These are phyloP conservation scores for Agrotis exclamationis DNA, from an alignment of 2,888 invertebrate genomes.

Conservation along the genomic window DNA sequence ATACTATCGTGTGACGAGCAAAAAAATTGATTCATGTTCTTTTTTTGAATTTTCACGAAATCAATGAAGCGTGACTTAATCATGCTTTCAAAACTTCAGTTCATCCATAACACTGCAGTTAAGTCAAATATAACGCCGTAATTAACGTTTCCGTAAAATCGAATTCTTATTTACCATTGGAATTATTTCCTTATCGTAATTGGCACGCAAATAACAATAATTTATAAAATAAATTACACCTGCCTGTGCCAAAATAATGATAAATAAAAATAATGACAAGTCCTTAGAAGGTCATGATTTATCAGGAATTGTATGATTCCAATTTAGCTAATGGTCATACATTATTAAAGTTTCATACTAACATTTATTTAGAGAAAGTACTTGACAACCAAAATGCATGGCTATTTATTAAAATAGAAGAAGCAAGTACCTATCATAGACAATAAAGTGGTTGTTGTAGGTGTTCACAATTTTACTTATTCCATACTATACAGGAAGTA, in stretches of 20 bases:
- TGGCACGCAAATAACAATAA: constrained; percentile 17
- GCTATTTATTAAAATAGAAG: not conserved
- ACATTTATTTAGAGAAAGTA: not conserved
- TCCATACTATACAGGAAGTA: constrained; percentile 53
- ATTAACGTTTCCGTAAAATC: constrained; percentile 9
- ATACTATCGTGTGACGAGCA: constrained; percentile 41
- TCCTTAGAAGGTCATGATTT: not conserved
- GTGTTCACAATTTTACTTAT: constrained; percentile 47
- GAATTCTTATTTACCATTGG: constrained; percentile 7
- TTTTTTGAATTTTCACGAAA: constrained; percentile 48
- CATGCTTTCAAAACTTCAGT: constrained; percentile 24
- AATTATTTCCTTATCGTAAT: constrained; percentile 34
- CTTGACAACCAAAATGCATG: not conserved
- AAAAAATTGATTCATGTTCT: constrained; percentile 45
- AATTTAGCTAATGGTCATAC: constrained; percentile 1
- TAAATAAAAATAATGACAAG: constrained; percentile 20
- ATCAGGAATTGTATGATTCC: not conserved
- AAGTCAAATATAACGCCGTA: not conserved
- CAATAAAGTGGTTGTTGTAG: constrained; percentile 41
- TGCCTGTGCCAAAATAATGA: constrained; percentile 4
- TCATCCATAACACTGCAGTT: not conserved
- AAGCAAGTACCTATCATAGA: constrained; percentile 6
- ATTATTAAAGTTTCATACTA: not conserved
- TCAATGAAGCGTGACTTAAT: constrained; percentile 39
- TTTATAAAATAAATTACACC: constrained; percentile 31